Base-by-base conservation (phyloP, 2,888 invertebrate species). In the Pseudanteris insignis region DNA sequence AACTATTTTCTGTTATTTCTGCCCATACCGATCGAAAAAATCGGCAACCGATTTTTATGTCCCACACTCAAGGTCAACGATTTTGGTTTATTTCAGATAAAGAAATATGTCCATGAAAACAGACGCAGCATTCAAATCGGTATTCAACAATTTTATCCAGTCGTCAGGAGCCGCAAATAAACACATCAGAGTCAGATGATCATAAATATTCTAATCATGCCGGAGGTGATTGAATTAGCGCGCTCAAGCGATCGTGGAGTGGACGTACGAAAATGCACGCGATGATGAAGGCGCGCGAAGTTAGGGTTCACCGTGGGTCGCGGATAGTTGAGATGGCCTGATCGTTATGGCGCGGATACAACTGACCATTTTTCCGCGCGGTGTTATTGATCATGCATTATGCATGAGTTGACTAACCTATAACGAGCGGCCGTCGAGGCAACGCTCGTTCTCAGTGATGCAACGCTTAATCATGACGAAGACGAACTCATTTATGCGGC, bases 331-430 rank as follows among this genome's bases (percentile, higher is more conserved):
- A n/a, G n/a, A n/a, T n/a, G n/a, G n/a, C n/a, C n/a, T n/a, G n/a
- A n/a, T n/a, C n/a, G n/a, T n/a, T n/a, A n/a, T n/a, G n/a, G n/a
- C n/a, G n/a, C n/a, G n/a, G n/a, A n/a, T n/a, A n/a, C n/a, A n/a
- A n/a, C n/a, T n/a, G n/a, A n/a, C n/a, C n/a, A n/a, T 57, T 53
- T 61, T 61, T 62, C 47, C 36, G 10, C 21, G 32, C 21, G 46
- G 32, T 40, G 41, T 62, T 62, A 57, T 48, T 48, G 57, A 47
- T 55, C 51, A 57, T 62, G 47, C 38, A 57, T 62, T 40, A 62
- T 57, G 44, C 51, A 57, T 53, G 48, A 40, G 54, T 58, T 32
- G 55, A 47, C 50, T 61, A 55, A 61, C 61, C 61, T 51, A 43
- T 54, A 63, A 53, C 57, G 57, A 58, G 40, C 32, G 34, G 26